Base-by-base conservation (phyloP, 2,888 invertebrate species). In the Pyrrhosoma nymphula region DNA sequence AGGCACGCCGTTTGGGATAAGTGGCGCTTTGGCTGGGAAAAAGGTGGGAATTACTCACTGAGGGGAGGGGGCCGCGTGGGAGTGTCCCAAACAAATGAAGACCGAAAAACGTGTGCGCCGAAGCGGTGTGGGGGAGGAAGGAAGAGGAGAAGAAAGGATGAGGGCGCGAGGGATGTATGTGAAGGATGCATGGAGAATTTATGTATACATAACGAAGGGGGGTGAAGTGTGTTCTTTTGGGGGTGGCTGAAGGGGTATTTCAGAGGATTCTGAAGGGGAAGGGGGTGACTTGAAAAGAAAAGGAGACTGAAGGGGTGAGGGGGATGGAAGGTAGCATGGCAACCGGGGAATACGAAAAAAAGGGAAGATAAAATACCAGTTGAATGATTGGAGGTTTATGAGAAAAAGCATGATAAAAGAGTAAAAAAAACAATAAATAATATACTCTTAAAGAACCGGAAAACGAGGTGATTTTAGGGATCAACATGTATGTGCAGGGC, bases 211-310 rank as follows among this genome's bases (percentile, higher is more conserved):
- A 60, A 20, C 60, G 60, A 47, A 89, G 47, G 47, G 47, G 8
- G 47, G 8, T 47, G 39, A 55, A 47, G 89, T 18, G 47, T 26
- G 47, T 39, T 47, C n/a, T 47, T 39, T 14, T 39, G 47, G 89
- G 89, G 89, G 89, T 89, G 47, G 39, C 89, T 89, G 89, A 89
- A 55, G 89, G 47, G 47, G 47, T 47, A 55, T 55, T 55, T 23
- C 26, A 26, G 47, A 26, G 89, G 35, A 55, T 26, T 14, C 18
- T 35, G 56, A 90, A 20, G n/a, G 56, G 56, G 26, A 56, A 56
- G 18, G 56, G n/a, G 39, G 14, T 18, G 56, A 56, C 89, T 14
- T 89, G 47, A n/a, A 55, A 89, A 55, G 12, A 55, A 26, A n/a
- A 0, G n/a, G 35, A 88, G 0, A n/a, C 4, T n/a, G 10, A 39